Evolutionary conservation across 1,140 invertebrate species (phyloP).

Genomic region (Pseudomyrmex flavicornis): DNA sequence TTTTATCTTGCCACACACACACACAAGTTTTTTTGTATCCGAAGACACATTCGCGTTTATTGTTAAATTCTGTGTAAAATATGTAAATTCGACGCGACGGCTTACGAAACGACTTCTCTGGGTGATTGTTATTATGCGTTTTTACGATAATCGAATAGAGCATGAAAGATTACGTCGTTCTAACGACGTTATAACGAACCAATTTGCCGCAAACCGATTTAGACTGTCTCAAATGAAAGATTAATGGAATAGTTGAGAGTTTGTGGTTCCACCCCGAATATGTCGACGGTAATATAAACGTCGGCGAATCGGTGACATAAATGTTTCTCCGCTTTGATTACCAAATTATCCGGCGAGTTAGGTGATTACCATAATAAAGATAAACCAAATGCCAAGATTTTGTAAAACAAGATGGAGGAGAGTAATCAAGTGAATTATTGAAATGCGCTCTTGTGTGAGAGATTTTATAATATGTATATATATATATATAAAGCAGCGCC

Average conservation of each 20-base stretch:
- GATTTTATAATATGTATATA: neutral
- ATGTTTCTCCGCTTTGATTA: constrained; percentile 27
- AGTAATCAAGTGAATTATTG: constrained; percentile 18
- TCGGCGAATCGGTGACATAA: constrained; percentile 21
- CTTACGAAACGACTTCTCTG: neutral
- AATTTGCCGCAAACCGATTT: constrained; percentile 44
- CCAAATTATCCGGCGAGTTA: constrained; percentile 37
- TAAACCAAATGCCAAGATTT: constrained; percentile 40
- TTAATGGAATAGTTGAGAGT: constrained; percentile 32
- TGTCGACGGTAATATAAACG: constrained; percentile 42
- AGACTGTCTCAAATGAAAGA: constrained; percentile 38
- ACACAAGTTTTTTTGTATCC: neutral
- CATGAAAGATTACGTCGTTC: constrained; percentile 35
- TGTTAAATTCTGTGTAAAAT: neutral
- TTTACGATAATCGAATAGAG: constrained; percentile 34
- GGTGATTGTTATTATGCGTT: neutral
- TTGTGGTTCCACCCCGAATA: constrained; percentile 20
- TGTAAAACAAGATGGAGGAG: constrained; percentile 25
- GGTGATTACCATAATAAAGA: constrained; percentile 23
- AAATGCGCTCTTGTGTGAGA: neutral
- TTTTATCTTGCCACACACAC: neutral
- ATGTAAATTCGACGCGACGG: constrained; percentile 4
- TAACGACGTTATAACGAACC: constrained; percentile 36
- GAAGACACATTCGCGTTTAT: neutral
- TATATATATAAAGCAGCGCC: neutral